These are phyloP conservation scores for Athene noctua DNA, from an alignment of 2,113 vertebrate genomes.

Conservation along the genomic window DNA sequence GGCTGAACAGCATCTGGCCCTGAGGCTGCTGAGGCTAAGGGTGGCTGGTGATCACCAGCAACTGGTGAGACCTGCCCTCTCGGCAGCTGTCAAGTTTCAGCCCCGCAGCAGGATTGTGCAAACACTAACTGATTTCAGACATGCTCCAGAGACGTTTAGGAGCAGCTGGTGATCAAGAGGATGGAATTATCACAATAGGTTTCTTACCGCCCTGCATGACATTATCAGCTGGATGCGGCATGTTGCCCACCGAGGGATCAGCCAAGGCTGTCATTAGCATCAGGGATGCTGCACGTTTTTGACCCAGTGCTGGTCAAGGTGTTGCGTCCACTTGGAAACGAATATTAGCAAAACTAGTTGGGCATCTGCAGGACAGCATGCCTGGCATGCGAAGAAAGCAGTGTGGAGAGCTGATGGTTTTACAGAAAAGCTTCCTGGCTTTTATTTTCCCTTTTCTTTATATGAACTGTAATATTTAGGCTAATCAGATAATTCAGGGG, in stretches of 20 bases:
- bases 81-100: background rate
- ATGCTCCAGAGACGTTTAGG: background rate
- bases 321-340: background rate
- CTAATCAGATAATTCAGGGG: background rate
- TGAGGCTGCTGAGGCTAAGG: accelerated
- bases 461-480: background rate
- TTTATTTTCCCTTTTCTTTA: background rate
- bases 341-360: background rate
- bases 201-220: background rate
- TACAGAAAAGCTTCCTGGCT: background rate
- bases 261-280: background rate
- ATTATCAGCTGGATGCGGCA: background rate
- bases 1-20: background rate
- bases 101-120: background rate
- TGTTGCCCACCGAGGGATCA: background rate
- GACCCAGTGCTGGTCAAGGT: background rate
- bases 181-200: background rate
- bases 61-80: background rate
- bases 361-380: background rate
- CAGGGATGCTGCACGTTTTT: background rate
- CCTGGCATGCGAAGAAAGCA: background rate
- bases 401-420: background rate
- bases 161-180: slow-evolving; percentile 18
- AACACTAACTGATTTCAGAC: background rate
- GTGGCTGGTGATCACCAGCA: background rate